Conservation (phyloP, 92 coral and sea anemone genomes). For the Muricea muricata region DNA sequence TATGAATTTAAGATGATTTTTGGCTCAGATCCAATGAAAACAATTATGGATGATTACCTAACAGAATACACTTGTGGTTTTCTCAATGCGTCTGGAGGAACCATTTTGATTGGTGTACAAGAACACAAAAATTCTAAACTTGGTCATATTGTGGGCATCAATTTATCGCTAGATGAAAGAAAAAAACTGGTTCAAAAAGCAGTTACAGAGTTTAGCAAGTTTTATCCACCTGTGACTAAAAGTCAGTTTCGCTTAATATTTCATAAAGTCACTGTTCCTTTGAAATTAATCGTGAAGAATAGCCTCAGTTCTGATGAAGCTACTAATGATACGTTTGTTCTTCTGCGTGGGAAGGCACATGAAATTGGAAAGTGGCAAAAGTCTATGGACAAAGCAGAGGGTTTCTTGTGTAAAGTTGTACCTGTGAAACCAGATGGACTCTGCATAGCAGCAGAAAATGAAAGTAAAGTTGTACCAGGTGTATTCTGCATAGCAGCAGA, state of each 20-base stretch:
- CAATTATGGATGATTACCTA: slow-evolving; percentile 59
- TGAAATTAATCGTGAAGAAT: background rate
- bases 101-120: slow-evolving; percentile 71
- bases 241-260: slow-evolving; percentile 65
- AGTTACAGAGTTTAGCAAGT: slow-evolving; percentile 53
- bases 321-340: background rate
- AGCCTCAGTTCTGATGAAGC: background rate
- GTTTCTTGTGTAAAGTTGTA: background rate
- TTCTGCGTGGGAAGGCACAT: slow-evolving; percentile 20
- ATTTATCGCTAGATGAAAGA: slow-evolving; percentile 56
- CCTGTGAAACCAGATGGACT: background rate
- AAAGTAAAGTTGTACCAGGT: slow-evolving; percentile 1
- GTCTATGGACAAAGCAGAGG: background rate
- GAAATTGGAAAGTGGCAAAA: slow-evolving; percentile 34
- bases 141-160: slow-evolving; percentile 69
- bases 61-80: slow-evolving; percentile 70
- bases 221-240: slow-evolving; percentile 77
- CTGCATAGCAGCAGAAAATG: too few relatives aligned
- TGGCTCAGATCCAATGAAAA: slow-evolving; percentile 63
- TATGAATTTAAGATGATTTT: slow-evolving; percentile 72
- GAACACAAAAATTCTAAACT: slow-evolving; percentile 64
- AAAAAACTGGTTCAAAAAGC: slow-evolving; percentile 38
- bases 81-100: slow-evolving; percentile 69
- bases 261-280: slow-evolving; percentile 30
- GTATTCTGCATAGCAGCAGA: too few relatives aligned